A percentile compares a stretch with the other conserved stretches of the same genome.
Conservation (phyloP, 2,113 vertebrate species). For the Chlamydotis undulata region DNA sequence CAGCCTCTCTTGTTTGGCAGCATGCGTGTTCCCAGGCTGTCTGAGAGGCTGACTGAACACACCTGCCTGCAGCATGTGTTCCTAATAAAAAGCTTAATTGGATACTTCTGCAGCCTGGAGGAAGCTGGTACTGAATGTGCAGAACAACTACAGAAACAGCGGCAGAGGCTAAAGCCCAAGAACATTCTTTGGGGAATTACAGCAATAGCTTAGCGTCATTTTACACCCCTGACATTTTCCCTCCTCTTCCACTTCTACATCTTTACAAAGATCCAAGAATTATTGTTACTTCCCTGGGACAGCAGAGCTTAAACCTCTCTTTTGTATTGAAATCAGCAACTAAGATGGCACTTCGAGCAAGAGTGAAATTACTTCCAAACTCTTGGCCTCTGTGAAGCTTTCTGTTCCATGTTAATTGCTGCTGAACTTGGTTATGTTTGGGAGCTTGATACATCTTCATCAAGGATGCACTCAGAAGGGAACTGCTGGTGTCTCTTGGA, state of each 20-base stretch:
- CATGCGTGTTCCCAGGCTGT: background rate
- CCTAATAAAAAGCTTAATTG: conserved; percentile 23
- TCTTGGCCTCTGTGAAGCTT: background rate
- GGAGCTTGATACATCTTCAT: background rate
- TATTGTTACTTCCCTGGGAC: background rate
- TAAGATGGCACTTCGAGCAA: background rate
- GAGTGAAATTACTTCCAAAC: background rate
- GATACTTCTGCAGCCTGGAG: conserved; percentile 37
- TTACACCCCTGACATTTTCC: background rate
- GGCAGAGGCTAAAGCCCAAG: conserved; percentile 11
- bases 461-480: background rate
- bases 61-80: conserved; percentile 58
- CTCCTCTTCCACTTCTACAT: background rate
- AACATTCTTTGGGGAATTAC: conserved; percentile 49
- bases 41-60: conserved; percentile 15
- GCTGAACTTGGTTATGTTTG: background rate
- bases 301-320: background rate
- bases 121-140: conserved; percentile 36
- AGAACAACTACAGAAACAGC: background rate
- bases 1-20: background rate
- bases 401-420: background rate
- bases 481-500: background rate
- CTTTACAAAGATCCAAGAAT: background rate
- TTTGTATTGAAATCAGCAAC: background rate
- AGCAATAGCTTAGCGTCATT: conserved; percentile 39